Evolutionary conservation across 1,140 invertebrate genomes (phyloP).

Genomic region (Zaprionus capensis): DNA sequence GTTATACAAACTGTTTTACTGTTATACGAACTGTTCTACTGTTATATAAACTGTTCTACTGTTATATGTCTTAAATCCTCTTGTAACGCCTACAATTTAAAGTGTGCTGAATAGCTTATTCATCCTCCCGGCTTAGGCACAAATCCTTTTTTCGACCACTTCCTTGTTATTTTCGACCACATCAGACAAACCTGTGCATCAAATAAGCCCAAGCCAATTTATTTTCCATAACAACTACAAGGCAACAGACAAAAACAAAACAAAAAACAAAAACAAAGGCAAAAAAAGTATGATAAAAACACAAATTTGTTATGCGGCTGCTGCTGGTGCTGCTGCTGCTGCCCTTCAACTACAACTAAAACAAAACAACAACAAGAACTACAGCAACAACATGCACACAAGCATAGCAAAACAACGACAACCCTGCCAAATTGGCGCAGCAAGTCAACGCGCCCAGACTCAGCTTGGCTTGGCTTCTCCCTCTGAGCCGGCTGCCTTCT

Average conservation of each 20-base stretch:
- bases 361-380: conserved; percentile 12
- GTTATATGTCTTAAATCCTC: neutral
- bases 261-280: conserved; percentile 17
- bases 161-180: conserved; percentile 55
- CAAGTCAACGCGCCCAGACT: conserved; percentile 58
- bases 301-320: conserved; percentile 45
- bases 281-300: conserved; percentile 21
- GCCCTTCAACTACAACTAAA: conserved; percentile 56
- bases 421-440: conserved; percentile 61
- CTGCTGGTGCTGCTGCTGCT: conserved; percentile 16
- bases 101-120: neutral
- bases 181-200: conserved; percentile 56
- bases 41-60: too few relatives aligned
- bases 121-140: conserved; percentile 4
- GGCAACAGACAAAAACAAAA: conserved; percentile 14
- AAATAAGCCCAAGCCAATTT: conserved; percentile 66
- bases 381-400: conserved; percentile 10
- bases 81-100: neutral
- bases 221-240: conserved; percentile 69
- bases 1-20: neutral
- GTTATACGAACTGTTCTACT: neutral
- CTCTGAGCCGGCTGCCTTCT: neutral
- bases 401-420: conserved; percentile 25
- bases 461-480: conserved; percentile 4
- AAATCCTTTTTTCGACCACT: conserved; percentile 20